Evolutionary conservation across 2,888 invertebrate species (phyloP).

Genomic region (Sinhomidia bicolor): DNA sequence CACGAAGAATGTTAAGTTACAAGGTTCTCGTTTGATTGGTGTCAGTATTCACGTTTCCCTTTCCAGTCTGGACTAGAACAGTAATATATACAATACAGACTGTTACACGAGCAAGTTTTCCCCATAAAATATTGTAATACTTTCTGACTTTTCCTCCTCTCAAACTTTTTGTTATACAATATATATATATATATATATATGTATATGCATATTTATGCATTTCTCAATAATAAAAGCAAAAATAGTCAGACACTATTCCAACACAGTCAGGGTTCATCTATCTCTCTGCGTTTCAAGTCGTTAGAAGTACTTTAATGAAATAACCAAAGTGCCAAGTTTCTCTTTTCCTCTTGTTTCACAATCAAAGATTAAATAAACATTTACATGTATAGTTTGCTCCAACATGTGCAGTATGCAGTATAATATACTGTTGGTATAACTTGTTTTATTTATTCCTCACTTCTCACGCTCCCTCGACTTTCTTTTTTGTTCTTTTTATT

Average conservation of each 20-base stretch:
- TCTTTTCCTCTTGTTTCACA: neutral
- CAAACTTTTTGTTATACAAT: conserved; percentile 13
- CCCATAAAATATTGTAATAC: conserved; percentile 36
- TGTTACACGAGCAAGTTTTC: conserved; percentile 21
- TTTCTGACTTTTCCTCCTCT: conserved; percentile 21
- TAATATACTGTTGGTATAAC: neutral
- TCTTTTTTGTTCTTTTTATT: conserved; percentile 8
- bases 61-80: neutral
- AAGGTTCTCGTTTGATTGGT: conserved; percentile 22
- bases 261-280: neutral
- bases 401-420: neutral
- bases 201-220: no score
- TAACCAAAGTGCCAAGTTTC: conserved; percentile 16
- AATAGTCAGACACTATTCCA: neutral
- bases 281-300: neutral
- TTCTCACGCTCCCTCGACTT: conserved; percentile 3
- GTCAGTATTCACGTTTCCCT: conserved; percentile 1
- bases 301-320: conserved; percentile 4
- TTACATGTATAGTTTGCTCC: conserved; percentile 1
- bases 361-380: conserved; percentile 42
- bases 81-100: conserved; percentile 25
- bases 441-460: conserved; percentile 14
- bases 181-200: neutral
- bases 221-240: neutral
- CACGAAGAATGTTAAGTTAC: neutral